Percentiles rank a stretch among this genome's conserved stretches.
phyloP scores from a whole-genome alignment of 2,797 vertebrate genomes.

The Lagorchestes hirsutus region DNA sequence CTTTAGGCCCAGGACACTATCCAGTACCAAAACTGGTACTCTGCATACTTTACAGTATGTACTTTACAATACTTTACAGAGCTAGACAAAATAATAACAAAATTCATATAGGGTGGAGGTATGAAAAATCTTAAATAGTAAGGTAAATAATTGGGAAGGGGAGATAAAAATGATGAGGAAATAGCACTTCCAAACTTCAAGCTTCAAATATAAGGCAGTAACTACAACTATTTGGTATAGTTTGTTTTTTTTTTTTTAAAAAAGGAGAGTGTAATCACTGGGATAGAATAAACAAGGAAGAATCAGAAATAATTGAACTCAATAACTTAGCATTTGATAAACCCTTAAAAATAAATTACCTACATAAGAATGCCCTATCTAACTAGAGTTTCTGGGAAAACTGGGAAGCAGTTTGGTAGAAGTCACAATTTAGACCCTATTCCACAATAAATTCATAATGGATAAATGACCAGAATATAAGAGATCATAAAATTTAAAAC shows the following conservation, averaged over 20 bases:
- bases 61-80: background rate
- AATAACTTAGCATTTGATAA: background rate
- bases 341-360: too few relatives aligned
- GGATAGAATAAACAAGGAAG: background rate
- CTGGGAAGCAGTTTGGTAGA: too few relatives aligned
- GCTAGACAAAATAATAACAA: background rate
- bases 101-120: background rate
- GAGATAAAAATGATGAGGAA: background rate
- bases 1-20: background rate
- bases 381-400: too few relatives aligned
- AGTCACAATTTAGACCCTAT: too few relatives aligned
- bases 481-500: too few relatives aligned
- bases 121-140: background rate
- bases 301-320: background rate
- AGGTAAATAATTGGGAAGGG: background rate
- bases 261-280: background rate
- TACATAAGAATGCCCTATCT: too few relatives aligned
- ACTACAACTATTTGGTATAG: background rate
- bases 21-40: background rate
- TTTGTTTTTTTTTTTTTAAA: background rate
- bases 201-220: background rate
- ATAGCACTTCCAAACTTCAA: background rate
- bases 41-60: background rate
- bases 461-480: too few relatives aligned
- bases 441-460: too few relatives aligned